Evolutionary conservation across 2,797 vertebrate species (phyloP), one percentile per base, ranked within the genome.

Genomic region (Anguilla obscura): DNA sequence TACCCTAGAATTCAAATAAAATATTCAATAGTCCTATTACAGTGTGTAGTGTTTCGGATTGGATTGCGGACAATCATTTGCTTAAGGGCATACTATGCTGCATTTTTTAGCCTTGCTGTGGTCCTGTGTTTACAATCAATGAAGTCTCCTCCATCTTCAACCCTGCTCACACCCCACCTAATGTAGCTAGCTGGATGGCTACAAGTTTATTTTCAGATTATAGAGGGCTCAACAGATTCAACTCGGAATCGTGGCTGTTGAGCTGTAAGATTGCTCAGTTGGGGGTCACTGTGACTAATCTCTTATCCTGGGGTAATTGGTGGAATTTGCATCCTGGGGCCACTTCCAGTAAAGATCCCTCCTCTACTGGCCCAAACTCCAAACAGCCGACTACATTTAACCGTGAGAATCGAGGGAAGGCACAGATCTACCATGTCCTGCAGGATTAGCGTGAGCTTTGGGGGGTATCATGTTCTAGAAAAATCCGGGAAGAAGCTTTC

Each of bases 381-480:
- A 33, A 71, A 9, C 33, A 36, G 74, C 74, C 30, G 3, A 18
- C 14, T 79, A 33, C 21, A 45, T 36, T 45, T 3, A 80, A 5
- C 40, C 76, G 8, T 2, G 76, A 36, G 76, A 80, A 80, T 80
- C 36, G 14, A 40, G 69, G 69, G 4, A 74, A 90, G 52, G 90
- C 88, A 88, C 52, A 93, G 91, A 92, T 89, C 93, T 92, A 92
- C 66, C 87, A 87, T 48, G 14, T 92, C 74, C 84, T 90, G 87
- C 89, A 92, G 90, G 89, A 90, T 89, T 76, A 92, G 86, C 90
- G 69, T 86, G 85, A 69, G 10, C 1, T 54, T 86, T 33, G 82
- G 84, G 85, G 76, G 63, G 89, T 87, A 71, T 90, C 86, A 84
- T n/a, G 33, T 84, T 71, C 40, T 86, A 86, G 87, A 89, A 60